phyloP scores from a whole-genome alignment of 1,140 invertebrate species.

The Camponotus pennsylvanicus region DNA sequence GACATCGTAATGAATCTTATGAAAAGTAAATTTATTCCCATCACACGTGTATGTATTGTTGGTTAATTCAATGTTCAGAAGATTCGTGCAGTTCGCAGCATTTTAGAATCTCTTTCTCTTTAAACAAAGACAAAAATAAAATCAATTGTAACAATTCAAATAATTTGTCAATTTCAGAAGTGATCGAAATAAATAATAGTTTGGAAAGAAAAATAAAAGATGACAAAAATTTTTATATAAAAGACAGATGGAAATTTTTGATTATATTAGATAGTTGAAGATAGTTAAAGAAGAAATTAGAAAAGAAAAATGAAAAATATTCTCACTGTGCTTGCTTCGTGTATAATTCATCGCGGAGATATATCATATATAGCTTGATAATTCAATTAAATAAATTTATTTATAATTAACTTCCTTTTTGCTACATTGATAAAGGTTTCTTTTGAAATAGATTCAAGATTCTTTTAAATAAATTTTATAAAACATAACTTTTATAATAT shows the following conservation, averaged over 20 bases:
- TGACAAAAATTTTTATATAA: neutral
- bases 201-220: neutral
- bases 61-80: constrained; percentile 3
- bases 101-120: neutral
- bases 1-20: neutral
- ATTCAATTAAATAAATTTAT: too few relatives aligned
- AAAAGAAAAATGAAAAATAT: too few relatives aligned
- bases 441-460: too few relatives aligned
- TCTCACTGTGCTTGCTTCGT: too few relatives aligned
- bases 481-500: too few relatives aligned
- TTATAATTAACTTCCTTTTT: too few relatives aligned
- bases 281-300: too few relatives aligned
- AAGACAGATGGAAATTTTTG: neutral
- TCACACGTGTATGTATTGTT: constrained; percentile 5
- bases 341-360: too few relatives aligned
- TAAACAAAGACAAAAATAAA: neutral
- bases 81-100: neutral
- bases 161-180: neutral
- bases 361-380: too few relatives aligned
- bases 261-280: neutral
- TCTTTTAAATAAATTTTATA: too few relatives aligned
- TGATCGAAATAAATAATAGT: neutral
- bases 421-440: too few relatives aligned
- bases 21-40: constrained; percentile 40
- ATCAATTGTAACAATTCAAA: neutral